phyloP scores from a whole-genome alignment of 2,113 vertebrate genomes.

The Labrus mixtus region DNA sequence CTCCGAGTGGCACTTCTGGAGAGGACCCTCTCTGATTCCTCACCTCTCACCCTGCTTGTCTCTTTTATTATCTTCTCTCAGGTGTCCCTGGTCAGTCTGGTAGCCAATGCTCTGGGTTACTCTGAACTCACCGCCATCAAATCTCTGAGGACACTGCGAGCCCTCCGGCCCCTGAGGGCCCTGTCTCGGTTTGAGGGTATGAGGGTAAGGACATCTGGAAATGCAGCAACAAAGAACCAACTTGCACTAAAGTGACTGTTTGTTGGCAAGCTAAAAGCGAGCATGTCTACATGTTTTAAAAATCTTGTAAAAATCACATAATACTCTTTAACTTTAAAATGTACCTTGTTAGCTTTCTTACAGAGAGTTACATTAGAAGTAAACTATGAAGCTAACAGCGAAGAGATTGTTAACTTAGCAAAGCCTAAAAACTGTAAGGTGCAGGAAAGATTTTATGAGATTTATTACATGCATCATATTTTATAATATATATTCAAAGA shows the following conservation, averaged over 20 bases:
- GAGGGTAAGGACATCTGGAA: slow-evolving; percentile 89
- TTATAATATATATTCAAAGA: no score
- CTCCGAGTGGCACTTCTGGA: not conserved
- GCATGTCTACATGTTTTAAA: no score
- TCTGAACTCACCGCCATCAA: slow-evolving; percentile 97
- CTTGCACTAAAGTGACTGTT: not conserved
- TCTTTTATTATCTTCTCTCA: slow-evolving; percentile 62
- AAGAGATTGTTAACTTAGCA: no score
- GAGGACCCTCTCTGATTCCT: not conserved
- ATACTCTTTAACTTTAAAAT: no score
- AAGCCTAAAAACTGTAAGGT: no score
- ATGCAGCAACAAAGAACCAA: not conserved
- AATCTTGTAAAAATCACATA: no score
- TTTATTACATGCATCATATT: no score
- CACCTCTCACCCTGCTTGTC: slow-evolving; percentile 21
- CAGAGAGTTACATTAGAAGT: no score
- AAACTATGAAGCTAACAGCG: no score
- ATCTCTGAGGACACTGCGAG: slow-evolving; percentile 95
- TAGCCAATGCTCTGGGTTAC: slow-evolving; percentile 94
- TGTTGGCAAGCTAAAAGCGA: slow-evolving; percentile 2
- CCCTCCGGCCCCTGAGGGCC: slow-evolving; percentile 95
- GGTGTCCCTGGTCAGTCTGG: slow-evolving; percentile 96
- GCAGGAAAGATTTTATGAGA: no score
- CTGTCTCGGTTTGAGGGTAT: slow-evolving; percentile 99
- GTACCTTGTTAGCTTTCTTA: no score